Percentiles rank a stretch among this genome's conserved stretches.
Conservation (phyloP, 2,888 invertebrate genomes). For the Zeuzera pyrina region DNA sequence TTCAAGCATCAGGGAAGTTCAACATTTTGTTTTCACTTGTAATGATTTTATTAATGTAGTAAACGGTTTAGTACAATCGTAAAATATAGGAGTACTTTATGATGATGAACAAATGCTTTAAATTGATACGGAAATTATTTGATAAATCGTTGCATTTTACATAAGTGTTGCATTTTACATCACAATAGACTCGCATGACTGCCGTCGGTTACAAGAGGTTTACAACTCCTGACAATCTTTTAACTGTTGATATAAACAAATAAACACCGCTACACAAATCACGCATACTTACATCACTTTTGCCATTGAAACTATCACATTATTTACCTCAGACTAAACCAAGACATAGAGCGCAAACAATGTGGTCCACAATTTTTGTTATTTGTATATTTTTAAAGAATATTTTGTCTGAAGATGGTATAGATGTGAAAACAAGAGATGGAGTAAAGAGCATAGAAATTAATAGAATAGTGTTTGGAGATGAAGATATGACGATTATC, state of each 20-base stretch:
- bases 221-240: too few species aligned
- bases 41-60: too few species aligned
- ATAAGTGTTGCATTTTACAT: too few species aligned
- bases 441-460: slow-evolving; percentile 39
- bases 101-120: too few species aligned
- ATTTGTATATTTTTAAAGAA: slow-evolving; percentile 15
- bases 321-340: slow-evolving; percentile 17
- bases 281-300: slow-evolving; percentile 38
- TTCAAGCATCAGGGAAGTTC: slow-evolving; percentile 19
- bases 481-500: slow-evolving; percentile 41
- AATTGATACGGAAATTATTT: too few species aligned
- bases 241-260: too few species aligned
- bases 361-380: slow-evolving; percentile 22
- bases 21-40: slow-evolving; percentile 21
- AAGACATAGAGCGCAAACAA: slow-evolving; percentile 16
- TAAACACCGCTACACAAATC: too few species aligned
- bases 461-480: slow-evolving; percentile 40
- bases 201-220: too few species aligned
- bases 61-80: too few species aligned
- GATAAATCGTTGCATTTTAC: too few species aligned
- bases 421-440: slow-evolving; percentile 32
- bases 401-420: slow-evolving; percentile 27
- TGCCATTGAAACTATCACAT: slow-evolving; percentile 17
- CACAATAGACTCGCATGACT: too few species aligned
- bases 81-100: too few species aligned